Conservation (phyloP, 2,797 vertebrate genomes). For the Champsocephalus gunnari region DNA sequence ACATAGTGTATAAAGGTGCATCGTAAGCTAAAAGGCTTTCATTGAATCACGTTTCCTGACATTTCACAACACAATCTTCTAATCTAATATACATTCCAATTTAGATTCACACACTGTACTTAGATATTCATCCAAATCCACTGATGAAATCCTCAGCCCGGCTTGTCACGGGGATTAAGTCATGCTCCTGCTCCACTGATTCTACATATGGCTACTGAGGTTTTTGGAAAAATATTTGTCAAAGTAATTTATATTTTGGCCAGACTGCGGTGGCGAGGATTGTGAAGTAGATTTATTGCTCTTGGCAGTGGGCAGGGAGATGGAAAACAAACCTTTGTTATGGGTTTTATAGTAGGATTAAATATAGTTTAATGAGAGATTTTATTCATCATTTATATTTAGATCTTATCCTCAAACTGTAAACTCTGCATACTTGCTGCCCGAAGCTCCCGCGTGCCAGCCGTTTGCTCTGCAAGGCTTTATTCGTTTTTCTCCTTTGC, state of each 20-base stretch:
- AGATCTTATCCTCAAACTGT: conserved; percentile 67
- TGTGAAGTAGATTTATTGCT: conserved; percentile 74
- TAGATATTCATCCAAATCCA: conserved; percentile 11
- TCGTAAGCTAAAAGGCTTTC: conserved; percentile 11
- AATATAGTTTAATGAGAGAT: conserved; percentile 77
- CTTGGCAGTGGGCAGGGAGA: conserved; percentile 69
- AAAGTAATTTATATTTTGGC: conserved; percentile 76
- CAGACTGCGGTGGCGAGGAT: conserved; percentile 60
- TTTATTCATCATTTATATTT: conserved; percentile 79
- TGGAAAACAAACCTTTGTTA: conserved; percentile 75
- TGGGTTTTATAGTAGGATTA: conserved; percentile 75
- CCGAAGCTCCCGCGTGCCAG: conserved; percentile 42
- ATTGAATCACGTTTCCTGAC: conserved; percentile 21
- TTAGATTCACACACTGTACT: not conserved
- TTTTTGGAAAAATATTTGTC: conserved; percentile 79
- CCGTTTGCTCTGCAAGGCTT: conserved; percentile 19
- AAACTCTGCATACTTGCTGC: conserved; percentile 58
- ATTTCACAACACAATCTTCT: not conserved
- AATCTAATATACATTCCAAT: not conserved
- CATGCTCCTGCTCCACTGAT: conserved; percentile 39
- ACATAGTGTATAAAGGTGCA: conserved; percentile 25
- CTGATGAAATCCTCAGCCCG: conserved; percentile 32
- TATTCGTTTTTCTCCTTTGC: conserved; percentile 33
- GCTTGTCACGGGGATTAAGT: conserved; percentile 60
- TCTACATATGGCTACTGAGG: conserved; percentile 63